Base-by-base conservation (phyloP, 2,888 invertebrate species). In the Aethes cnicana region DNA sequence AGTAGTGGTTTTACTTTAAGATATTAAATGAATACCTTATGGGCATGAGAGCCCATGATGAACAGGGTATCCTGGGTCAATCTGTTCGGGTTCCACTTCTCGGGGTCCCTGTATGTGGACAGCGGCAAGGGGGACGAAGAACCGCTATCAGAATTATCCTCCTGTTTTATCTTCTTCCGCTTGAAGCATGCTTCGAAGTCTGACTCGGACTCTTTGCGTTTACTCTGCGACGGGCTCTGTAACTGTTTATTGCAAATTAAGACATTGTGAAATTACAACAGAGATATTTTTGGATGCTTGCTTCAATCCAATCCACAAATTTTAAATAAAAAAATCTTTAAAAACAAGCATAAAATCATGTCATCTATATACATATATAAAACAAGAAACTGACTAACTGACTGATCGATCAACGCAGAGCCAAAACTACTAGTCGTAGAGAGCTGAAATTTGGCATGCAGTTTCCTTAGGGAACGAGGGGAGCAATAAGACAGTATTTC, bases 11-110 rank as follows among this genome's bases (percentile, higher is more conserved):
- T 2, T 7, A 9, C 11, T 26, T 6, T 2, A 26, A 2, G 11
- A 26, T 2, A 26, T n/a, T 26, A n/a, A 3, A 25, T 43, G 44
- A 52, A 62, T 71, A 89, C 90, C 80, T 93, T 93, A 70, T 93
- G 93, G 28, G 93, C 93, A 76, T 93, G 93, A 54, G 95, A 94
- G 17, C 95, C 95, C 94, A 95, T 94, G 37, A 96, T 94, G 74
- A 95, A 95, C 37, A 93, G 72, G 0, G 95, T 94, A n/a, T 93
- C 93, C 43, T 91, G 84, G n/a, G 89, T 92, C 18, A 96, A 89
- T 60, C 95, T 84, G 0, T 91, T 91, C 0, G 95, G 93, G 68
- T 95, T 94, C 95, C 95, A 95, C 80, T 94, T 93, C 32, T 92
- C 91, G 0, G 87, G 85, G 32, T 91, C 92, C 61, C 92, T 90